These are phyloP conservation scores for Scolopax mira DNA, from an alignment of 2,113 vertebrate genomes.

Conservation along the genomic window DNA sequence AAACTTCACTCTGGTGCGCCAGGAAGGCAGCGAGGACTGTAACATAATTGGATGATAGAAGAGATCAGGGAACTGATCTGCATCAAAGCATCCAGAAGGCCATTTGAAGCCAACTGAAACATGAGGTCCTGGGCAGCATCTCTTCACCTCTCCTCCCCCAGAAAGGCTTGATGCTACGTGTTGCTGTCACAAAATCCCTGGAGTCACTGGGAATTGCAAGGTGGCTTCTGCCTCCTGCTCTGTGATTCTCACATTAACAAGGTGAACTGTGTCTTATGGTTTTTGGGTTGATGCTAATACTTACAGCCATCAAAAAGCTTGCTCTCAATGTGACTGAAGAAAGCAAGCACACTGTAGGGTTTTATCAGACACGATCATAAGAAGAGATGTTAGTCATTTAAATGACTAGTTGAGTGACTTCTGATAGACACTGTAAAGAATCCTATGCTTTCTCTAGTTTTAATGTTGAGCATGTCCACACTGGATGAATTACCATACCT, in stretches of 20 bases:
- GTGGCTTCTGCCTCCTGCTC: not conserved
- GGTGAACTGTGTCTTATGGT: not conserved
- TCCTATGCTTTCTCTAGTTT: not conserved
- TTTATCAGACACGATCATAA: not conserved
- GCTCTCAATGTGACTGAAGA: not conserved
- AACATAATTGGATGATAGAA: not conserved
- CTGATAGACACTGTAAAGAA: not conserved
- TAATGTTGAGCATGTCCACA: not conserved
- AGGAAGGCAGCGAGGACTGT: not conserved
- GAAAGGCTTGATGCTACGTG: not conserved
- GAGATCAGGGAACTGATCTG: not conserved
- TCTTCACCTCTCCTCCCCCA: not conserved
- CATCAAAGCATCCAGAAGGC: not conserved
- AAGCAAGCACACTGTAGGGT: not conserved
- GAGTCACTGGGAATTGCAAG: not conserved
- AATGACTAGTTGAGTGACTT: not conserved
- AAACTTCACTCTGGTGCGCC: not conserved
- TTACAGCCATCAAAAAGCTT: not conserved
- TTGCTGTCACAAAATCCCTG: not conserved
- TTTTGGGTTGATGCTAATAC: not conserved
- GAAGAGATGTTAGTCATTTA: not conserved
- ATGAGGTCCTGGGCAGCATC: not conserved
- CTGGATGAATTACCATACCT: not conserved
- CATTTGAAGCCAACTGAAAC: not conserved
- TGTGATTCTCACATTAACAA: not conserved